phyloP scores from a whole-genome alignment of 2,888 invertebrate species.

The Neuroscelio doddi region DNA sequence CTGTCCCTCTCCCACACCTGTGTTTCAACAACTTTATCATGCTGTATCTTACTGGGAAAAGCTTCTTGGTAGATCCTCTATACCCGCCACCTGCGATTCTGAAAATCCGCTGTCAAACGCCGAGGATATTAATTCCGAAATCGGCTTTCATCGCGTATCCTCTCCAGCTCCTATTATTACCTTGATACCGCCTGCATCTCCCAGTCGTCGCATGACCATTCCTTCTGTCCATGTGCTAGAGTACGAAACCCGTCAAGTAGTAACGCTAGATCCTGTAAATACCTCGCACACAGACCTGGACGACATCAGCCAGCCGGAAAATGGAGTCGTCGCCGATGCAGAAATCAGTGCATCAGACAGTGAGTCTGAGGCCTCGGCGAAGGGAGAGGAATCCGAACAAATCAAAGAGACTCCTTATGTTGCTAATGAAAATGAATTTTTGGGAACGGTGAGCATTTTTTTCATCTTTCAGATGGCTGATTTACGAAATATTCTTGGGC shows the following conservation, averaged over 20 bases:
- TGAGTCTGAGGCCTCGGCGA: constrained; percentile 77
- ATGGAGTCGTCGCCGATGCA: constrained; percentile 74
- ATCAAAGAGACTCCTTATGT: constrained; percentile 72
- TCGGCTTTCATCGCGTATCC: constrained; percentile 1
- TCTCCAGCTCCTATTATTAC: constrained; percentile 29
- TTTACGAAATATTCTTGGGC: too few species aligned
- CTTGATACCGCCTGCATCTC: constrained; percentile 26
- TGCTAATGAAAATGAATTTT: constrained; percentile 74
- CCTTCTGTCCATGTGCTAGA: constrained; percentile 64
- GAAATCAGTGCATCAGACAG: constrained; percentile 75
- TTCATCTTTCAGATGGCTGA: too few species aligned
- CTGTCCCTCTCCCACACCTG: constrained; percentile 73
- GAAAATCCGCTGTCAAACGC: constrained; percentile 8
- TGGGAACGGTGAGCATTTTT: constrained; percentile 74
- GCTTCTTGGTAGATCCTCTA: constrained; percentile 57
- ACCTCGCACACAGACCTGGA: constrained; percentile 77
- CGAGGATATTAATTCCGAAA: constrained; percentile 13
- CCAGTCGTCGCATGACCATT: constrained; percentile 63
- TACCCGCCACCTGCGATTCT: constrained; percentile 43
- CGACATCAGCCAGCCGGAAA: constrained; percentile 81
- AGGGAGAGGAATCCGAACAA: constrained; percentile 73
- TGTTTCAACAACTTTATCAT: constrained; percentile 74
- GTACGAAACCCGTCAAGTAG: constrained; percentile 65
- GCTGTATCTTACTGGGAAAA: constrained; percentile 69
- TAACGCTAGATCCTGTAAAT: constrained; percentile 70